phyloP scores from a whole-genome alignment of 2,797 vertebrate genomes.

The Poecilia picta region DNA sequence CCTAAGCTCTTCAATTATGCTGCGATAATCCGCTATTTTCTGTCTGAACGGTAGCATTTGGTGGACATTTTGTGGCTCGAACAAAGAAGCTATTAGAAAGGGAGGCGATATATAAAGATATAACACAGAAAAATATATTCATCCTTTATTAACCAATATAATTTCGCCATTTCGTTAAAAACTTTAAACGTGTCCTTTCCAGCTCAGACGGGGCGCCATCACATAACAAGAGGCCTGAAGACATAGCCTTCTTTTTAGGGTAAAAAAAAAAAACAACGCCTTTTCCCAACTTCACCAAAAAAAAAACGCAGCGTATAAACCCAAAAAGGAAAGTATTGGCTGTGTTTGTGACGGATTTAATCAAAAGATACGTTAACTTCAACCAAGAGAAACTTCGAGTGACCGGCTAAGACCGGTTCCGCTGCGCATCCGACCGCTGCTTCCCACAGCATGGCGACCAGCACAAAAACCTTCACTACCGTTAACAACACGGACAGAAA shows the following conservation, averaged over 20 bases:
- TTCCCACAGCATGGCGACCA: conserved; percentile 8
- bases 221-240: conserved; percentile 48
- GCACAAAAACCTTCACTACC: background rate
- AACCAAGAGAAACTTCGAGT: conserved; percentile 27
- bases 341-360: accelerated
- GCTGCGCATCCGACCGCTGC: conserved; percentile 39
- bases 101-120: no score
- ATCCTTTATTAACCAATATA: background rate
- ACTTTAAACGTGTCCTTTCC: conserved; percentile 61
- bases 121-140: background rate
- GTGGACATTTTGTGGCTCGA: background rate
- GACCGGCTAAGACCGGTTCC: conserved; percentile 10
- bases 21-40: conserved; percentile 53
- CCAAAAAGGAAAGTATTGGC: accelerated
- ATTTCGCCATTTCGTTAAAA: background rate
- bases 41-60: conserved; percentile 24
- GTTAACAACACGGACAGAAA: accelerated
- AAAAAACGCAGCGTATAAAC: accelerated
- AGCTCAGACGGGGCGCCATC: conserved; percentile 63
- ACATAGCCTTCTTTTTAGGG: background rate
- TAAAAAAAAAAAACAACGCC: conserved; percentile 7
- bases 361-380: conserved; percentile 27
- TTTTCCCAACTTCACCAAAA: accelerated
- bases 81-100: background rate
- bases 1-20: conserved; percentile 21